Evolutionary conservation across 2,113 vertebrate genomes (phyloP).

Genomic region (Stegostoma tigrinum): DNA sequence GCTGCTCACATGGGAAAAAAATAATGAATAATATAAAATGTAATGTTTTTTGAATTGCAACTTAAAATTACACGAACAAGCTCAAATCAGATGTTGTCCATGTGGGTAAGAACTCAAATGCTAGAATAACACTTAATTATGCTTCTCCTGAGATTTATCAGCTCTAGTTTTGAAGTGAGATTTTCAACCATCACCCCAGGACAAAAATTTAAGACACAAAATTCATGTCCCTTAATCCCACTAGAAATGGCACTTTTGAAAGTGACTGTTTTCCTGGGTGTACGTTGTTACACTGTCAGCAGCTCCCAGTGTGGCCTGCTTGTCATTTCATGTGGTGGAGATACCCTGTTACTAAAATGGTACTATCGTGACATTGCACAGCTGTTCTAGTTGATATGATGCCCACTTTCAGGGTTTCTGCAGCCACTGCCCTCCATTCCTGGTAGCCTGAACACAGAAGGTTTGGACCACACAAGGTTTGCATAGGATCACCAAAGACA

Average conservation of each 20-base stretch:
- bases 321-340: too few species aligned
- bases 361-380: too few species aligned
- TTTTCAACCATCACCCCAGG: not conserved
- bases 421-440: too few species aligned
- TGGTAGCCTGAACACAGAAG: too few species aligned
- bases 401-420: too few species aligned
- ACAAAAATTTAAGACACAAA: not conserved
- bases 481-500: not conserved
- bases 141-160: not conserved
- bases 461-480: too few species aligned
- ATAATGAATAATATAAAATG: not conserved
- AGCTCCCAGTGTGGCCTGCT: too few species aligned
- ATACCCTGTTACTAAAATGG: too few species aligned
- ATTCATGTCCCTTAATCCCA: not conserved
- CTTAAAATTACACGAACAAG: not conserved
- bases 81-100: not conserved
- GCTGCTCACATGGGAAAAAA: not conserved
- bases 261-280: too few species aligned
- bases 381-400: too few species aligned
- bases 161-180: not conserved
- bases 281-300: too few species aligned
- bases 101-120: not conserved
- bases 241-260: not conserved
- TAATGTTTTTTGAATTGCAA: not conserved
- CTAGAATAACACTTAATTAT: not conserved